A percentile compares a stretch with the other conserved stretches of the same genome.
phyloP scores from a whole-genome alignment of 2,113 vertebrate species.

The Petroica traversi region DNA sequence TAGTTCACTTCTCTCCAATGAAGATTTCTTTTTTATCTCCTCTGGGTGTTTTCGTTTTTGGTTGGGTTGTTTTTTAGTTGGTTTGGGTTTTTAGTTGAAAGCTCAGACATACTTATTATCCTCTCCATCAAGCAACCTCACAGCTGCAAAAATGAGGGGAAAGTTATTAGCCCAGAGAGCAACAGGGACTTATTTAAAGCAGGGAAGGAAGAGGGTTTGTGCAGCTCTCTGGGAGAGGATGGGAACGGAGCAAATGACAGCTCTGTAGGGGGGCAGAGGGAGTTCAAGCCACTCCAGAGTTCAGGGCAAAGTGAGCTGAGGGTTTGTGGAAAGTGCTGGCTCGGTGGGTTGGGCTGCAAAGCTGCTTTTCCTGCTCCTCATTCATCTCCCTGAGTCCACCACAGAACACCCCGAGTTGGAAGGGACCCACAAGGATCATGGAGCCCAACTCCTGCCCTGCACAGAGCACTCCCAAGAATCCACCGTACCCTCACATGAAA shows the following conservation, averaged over 20 bases:
- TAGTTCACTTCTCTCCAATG: neutral
- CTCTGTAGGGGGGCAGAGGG: neutral
- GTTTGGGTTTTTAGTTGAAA: neutral
- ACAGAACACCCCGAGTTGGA: neutral
- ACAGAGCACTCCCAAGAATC: neutral
- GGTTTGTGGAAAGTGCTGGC: neutral
- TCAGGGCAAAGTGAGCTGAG: neutral
- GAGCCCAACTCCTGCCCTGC: neutral
- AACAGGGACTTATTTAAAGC: neutral
- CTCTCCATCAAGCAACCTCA: neutral
- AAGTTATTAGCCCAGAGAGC: neutral
- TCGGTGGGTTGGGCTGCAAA: neutral
- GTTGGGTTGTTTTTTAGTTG: neutral
- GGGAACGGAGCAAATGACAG: neutral
- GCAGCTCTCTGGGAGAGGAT: neutral
- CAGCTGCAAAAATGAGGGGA: neutral
- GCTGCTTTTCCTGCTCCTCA: neutral
- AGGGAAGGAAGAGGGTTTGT: neutral
- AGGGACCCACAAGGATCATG: neutral
- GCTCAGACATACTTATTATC: neutral
- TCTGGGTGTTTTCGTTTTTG: neutral
- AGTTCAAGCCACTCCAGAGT: neutral
- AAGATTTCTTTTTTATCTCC: slow-evolving; percentile 17
- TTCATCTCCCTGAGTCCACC: neutral
- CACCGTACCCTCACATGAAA: neutral